These are phyloP conservation scores for Drosophila biarmipes DNA, from an alignment of 1,140 invertebrate species.

Conservation along the genomic window DNA sequence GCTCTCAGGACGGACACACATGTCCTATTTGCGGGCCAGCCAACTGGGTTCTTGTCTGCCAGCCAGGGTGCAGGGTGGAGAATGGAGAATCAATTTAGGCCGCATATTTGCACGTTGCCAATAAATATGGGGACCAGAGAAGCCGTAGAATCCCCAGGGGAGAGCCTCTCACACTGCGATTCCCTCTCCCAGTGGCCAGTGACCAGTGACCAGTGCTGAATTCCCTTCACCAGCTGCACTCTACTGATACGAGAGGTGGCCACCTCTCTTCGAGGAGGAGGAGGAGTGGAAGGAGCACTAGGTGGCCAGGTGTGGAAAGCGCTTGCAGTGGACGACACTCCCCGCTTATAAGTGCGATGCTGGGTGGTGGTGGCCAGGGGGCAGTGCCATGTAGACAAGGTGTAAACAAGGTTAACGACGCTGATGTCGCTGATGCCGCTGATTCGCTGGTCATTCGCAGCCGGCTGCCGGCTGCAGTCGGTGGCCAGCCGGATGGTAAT, in stretches of 20 bases:
- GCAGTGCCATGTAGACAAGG: constrained; percentile 64
- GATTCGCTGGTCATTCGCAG: constrained; percentile 18
- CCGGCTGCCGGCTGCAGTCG: constrained; percentile 3
- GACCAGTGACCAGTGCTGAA: too few relatives aligned
- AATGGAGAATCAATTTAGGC: constrained; percentile 28
- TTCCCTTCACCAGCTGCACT: too few relatives aligned
- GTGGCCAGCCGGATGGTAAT: constrained; percentile 21
- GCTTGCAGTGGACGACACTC: constrained; percentile 47
- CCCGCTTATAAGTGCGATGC: constrained; percentile 58
- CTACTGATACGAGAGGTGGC: constrained; percentile 9
- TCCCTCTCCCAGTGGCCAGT: too few relatives aligned
- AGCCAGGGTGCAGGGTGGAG: too few relatives aligned
- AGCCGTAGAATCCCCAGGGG: neutral
- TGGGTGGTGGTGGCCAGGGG: neutral
- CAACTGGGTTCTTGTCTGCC: too few relatives aligned
- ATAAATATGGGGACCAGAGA: constrained; percentile 6
- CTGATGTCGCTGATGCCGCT: constrained; percentile 14
- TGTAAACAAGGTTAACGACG: constrained; percentile 72
- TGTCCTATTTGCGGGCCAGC: constrained; percentile 2
- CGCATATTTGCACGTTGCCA: constrained; percentile 41
- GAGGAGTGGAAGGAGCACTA: too few relatives aligned
- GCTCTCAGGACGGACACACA: constrained; percentile 9
- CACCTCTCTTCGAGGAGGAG: neutral
- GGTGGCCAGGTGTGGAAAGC: constrained; percentile 38
- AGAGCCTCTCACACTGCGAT: neutral